Evolutionary conservation across 2,888 invertebrate species (phyloP).

Genomic region (Gibbula magus): DNA sequence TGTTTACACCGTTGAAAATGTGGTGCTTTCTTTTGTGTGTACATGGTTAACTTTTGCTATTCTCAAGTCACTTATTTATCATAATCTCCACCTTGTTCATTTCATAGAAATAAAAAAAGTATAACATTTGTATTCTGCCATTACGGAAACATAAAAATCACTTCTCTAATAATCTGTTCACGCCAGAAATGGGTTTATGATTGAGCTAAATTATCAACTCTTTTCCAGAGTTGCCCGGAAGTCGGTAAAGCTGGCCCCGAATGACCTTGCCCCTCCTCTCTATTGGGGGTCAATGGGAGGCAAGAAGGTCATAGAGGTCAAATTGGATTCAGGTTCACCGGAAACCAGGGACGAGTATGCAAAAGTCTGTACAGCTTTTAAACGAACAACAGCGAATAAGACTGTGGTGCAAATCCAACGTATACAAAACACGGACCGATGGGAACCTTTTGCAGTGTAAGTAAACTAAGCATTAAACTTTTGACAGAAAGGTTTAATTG

Average conservation of each 20-base stretch:
- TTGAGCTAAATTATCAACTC: too few relatives aligned
- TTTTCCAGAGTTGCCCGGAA: neutral
- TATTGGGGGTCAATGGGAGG: neutral
- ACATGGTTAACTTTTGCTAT: too few relatives aligned
- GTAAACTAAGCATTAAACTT: neutral
- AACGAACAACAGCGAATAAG: neutral
- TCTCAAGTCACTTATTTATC: too few relatives aligned
- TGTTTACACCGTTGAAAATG: too few relatives aligned
- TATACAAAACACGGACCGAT: conserved; percentile 30
- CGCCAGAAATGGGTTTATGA: too few relatives aligned
- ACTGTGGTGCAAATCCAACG: neutral
- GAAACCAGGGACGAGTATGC: neutral
- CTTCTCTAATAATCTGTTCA: too few relatives aligned
- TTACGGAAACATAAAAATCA: too few relatives aligned
- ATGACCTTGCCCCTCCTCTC: neutral
- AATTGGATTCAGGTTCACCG: neutral
- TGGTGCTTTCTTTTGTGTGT: too few relatives aligned
- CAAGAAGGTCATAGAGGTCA: neutral
- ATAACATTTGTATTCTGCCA: too few relatives aligned
- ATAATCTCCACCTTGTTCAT: too few relatives aligned
- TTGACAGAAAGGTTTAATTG: neutral
- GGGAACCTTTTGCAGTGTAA: conserved; percentile 38
- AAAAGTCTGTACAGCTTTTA: neutral
- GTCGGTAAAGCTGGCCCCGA: neutral
- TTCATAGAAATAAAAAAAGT: too few relatives aligned